Conservation (phyloP, 1,140 invertebrate species). For the Steinernema khuongi region DNA sequence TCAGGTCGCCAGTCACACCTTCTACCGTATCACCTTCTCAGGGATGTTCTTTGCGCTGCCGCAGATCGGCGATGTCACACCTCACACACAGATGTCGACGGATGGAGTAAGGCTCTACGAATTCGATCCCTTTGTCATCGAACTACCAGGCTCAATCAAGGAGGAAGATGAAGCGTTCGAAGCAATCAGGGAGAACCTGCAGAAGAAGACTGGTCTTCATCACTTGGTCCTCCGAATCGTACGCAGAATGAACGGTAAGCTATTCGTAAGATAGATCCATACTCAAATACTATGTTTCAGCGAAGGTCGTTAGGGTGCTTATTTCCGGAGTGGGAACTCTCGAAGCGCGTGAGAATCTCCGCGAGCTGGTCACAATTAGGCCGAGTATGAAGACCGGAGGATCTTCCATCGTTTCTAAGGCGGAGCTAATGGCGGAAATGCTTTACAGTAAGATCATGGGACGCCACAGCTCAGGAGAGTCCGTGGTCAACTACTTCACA, state of each 20-base stretch:
- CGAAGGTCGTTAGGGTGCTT: not conserved
- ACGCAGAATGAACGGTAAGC: not conserved
- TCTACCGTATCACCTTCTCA: not conserved
- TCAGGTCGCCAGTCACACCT: not conserved
- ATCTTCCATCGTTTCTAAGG: not conserved
- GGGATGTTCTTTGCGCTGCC: not conserved
- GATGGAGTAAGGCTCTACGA: not conserved
- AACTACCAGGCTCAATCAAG: not conserved
- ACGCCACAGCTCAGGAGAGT: not conserved
- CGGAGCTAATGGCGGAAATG: not conserved
- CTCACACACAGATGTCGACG: not conserved
- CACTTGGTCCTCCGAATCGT: not conserved
- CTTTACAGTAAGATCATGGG: not conserved
- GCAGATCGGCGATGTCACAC: not conserved
- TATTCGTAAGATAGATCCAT: not conserved
- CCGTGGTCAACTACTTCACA: not conserved
- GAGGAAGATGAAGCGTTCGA: not conserved
- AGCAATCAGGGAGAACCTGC: not conserved
- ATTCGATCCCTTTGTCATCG: not conserved
- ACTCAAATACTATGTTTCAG: not conserved
- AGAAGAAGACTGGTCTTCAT: not conserved
- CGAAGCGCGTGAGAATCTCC: not conserved
- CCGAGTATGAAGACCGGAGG: not conserved
- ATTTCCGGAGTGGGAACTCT: not conserved
- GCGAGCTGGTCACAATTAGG: not conserved